Evolutionary conservation across 2,797 vertebrate species (phyloP), one percentile per base, ranked within the genome.

Genomic region (Lepus townsendii): DNA sequence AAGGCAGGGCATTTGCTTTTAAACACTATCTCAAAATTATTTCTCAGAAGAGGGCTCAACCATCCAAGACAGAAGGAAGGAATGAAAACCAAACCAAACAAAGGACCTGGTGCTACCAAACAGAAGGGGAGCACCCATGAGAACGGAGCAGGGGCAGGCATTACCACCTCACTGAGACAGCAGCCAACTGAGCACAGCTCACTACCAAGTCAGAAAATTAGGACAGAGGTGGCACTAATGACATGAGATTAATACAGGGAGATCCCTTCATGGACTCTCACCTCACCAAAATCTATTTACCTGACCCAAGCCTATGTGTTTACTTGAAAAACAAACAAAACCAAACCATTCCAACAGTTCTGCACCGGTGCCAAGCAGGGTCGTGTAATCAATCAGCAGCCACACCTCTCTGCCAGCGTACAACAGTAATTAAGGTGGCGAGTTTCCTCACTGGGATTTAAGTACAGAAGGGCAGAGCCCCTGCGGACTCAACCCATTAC

Each of bases 391-490:
- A 96, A 95, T 97, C 96, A 97, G 93, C 90, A 95, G 88, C 65
- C 93, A 91, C 50, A 84, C 89, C 94, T 96, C 90, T 83, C 79
- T 42, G 69, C 66, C 88, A 82, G 82, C 8, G 10, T 42, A 80
- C 93, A 65, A 24, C 14, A 14, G 95, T 97, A 97, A 97, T 97
- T 97, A 97, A 97, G 90, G 82, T 32, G 93, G 91, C 88, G 91
- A 47, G 22, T 69, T 65, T 82, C 66, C 91, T 95, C 91, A 82
- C 72, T 71, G 96, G 97, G 95, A 95, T 95, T 79, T 47, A 65
- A 54, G 93, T 32, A 83, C 17, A 75, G 88, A 96, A 97, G 91
- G 82, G 94, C 82, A 91, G 92, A 94, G 94, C 88, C 97, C 85
- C 96, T 89, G 3, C 35, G 94, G 97, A 78, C 96, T 91, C 92